Percentiles rank a stretch among this genome's conserved stretches.
Evolutionary conservation across 2,888 invertebrate genomes (phyloP).

Genomic region (Drosophila pseudotalamancana): DNA sequence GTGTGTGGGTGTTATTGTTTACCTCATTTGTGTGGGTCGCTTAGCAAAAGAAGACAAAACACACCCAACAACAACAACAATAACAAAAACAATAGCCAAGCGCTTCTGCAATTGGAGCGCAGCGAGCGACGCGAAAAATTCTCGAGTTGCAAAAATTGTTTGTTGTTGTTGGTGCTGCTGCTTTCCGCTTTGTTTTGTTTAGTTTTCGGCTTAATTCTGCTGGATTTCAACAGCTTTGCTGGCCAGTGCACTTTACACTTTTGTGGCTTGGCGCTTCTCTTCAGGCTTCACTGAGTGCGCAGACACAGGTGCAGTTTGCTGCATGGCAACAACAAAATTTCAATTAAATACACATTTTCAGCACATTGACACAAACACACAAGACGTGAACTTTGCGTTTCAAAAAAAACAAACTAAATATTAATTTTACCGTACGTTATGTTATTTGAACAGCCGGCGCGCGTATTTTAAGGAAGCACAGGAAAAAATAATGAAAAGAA

Average conservation of each 20-base stretch:
- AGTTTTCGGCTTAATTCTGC: constrained; percentile 12
- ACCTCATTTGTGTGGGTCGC: constrained; percentile 75
- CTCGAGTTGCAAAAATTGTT: constrained; percentile 47
- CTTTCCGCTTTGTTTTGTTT: constrained; percentile 29
- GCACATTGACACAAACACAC: constrained; percentile 22
- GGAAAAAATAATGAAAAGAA: neutral
- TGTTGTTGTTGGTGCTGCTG: constrained; percentile 2
- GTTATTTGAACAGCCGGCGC: constrained; percentile 57
- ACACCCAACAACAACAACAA: constrained; percentile 20
- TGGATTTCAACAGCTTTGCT: constrained; percentile 27
- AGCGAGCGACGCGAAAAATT: constrained; percentile 54
- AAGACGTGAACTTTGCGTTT: constrained; percentile 12
- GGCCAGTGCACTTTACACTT: constrained; percentile 74
- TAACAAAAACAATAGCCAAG: constrained; percentile 23
- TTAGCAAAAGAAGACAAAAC: constrained; percentile 40
- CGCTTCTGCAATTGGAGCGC: constrained; percentile 62
- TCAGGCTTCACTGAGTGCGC: constrained; percentile 60
- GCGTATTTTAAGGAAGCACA: constrained; percentile 1
- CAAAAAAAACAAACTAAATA: constrained; percentile 5
- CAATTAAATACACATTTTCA: constrained; percentile 8
- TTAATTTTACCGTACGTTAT: constrained; percentile 16
- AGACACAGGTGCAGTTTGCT: constrained; percentile 50
- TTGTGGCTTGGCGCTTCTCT: constrained; percentile 72
- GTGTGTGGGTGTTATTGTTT: constrained; percentile 33
- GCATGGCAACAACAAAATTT: constrained; percentile 16